Percentiles rank a stretch among this genome's conserved stretches.
phyloP scores from a whole-genome alignment of 2,888 invertebrate species.

The Nomada lathburiana region DNA sequence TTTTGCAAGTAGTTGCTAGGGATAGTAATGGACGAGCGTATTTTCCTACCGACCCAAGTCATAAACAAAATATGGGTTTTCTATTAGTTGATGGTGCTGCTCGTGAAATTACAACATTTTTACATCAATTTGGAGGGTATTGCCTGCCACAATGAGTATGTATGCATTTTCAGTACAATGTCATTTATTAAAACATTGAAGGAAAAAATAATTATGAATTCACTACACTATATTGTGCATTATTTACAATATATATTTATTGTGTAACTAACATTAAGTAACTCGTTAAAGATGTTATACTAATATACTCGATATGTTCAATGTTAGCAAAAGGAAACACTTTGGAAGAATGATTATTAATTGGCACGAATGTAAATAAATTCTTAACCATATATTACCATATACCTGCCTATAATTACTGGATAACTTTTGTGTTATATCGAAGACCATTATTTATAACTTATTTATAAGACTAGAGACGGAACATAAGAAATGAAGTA shows the following conservation, averaged over 20 bases:
- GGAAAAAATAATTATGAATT: constrained; percentile 13
- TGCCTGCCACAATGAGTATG: constrained; percentile 14
- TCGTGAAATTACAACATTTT: constrained; percentile 76
- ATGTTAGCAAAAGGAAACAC: constrained; percentile 3
- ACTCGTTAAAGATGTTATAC: not conserved
- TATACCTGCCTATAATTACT: not conserved
- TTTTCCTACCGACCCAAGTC: constrained; percentile 76
- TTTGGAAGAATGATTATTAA: not conserved
- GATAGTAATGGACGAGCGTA: constrained; percentile 72
- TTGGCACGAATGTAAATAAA: constrained; percentile 5
- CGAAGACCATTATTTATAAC: too few relatives aligned
- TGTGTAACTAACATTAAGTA: not conserved
- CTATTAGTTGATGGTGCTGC: constrained; percentile 83
- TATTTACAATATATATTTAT: constrained; percentile 40
- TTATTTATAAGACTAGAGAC: too few relatives aligned
- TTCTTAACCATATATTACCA: not conserved
- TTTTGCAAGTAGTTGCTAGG: constrained; percentile 79
- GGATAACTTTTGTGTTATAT: too few relatives aligned
- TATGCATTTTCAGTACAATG: not conserved
- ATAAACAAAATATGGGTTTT: constrained; percentile 85
- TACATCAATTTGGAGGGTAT: constrained; percentile 76
- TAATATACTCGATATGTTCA: not conserved
- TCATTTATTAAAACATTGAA: constrained; percentile 29
- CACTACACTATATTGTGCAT: constrained; percentile 36
- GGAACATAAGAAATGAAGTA: too few relatives aligned